These are phyloP conservation scores for Deilephila porcellus DNA, from an alignment of 2,888 invertebrate species.

Conservation along the genomic window DNA sequence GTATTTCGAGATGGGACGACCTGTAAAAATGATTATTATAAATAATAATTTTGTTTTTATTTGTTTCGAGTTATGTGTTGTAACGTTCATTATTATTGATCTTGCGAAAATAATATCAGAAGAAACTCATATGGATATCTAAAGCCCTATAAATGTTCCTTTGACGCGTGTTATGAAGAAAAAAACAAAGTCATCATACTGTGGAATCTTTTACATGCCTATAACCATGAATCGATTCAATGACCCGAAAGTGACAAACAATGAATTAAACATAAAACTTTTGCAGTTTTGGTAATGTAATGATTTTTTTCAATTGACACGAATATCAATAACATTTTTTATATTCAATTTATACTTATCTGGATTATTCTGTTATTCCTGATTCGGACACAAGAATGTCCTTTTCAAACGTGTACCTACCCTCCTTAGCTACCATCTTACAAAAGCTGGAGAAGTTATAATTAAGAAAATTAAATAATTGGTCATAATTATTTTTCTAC, in stretches of 20 bases:
- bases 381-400: neutral
- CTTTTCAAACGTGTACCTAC: neutral
- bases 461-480: neutral
- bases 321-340: neutral
- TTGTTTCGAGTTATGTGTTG: no score
- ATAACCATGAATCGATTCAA: slow-evolving; percentile 10
- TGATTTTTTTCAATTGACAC: neutral
- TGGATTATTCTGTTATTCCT: neutral
- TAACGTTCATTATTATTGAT: no score
- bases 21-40: no score
- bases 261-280: neutral
- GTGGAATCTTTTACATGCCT: neutral
- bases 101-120: no score
- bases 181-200: neutral
- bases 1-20: neutral
- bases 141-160: no score
- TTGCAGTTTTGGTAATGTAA: slow-evolving; percentile 1
- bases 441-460: neutral
- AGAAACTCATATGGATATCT: no score
- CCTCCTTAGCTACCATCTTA: no score
- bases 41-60: no score
- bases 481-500: no score
- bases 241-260: neutral
- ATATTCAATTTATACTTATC: neutral
- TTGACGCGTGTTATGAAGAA: no score